A percentile compares a stretch with the other conserved stretches of the same genome.
Evolutionary conservation across 64 coral and sea anemone species (phyloP).

Genomic region (Stichodactyla mertensii): DNA sequence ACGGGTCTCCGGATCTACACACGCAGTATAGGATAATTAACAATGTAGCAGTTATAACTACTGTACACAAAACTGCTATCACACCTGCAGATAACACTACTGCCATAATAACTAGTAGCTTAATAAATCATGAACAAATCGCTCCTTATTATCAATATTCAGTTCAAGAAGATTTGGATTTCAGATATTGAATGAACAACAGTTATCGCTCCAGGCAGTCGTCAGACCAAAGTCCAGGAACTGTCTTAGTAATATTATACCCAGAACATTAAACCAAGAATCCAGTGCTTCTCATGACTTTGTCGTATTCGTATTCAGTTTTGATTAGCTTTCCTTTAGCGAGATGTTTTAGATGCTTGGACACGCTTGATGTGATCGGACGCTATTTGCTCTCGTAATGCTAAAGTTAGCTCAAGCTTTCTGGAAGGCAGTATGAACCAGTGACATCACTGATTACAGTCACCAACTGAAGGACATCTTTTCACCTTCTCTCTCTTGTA

Average conservation of each 20-base stretch:
- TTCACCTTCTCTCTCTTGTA: not conserved
- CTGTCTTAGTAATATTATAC: too few relatives aligned
- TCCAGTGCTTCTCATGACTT: too few relatives aligned
- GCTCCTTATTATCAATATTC: too few relatives aligned
- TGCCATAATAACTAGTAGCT: not conserved
- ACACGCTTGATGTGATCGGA: not conserved
- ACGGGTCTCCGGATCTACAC: not conserved
- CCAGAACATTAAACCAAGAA: too few relatives aligned
- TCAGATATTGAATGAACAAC: too few relatives aligned
- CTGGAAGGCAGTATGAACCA: not conserved
- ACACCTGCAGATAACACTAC: not conserved
- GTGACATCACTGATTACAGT: not conserved
- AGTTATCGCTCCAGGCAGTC: too few relatives aligned
- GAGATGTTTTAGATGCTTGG: constrained; percentile 1
- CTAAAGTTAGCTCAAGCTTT: not conserved
- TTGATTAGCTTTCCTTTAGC: not conserved
- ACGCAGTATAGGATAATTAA: constrained; percentile 7
- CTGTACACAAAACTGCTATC: not conserved
- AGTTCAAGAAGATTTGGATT: too few relatives aligned
- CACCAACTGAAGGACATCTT: not conserved
- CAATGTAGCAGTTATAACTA: not conserved
- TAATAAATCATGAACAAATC: too few relatives aligned
- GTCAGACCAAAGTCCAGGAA: too few relatives aligned
- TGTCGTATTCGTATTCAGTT: not conserved
- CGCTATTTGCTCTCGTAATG: not conserved